Base-by-base conservation (phyloP, 2,888 invertebrate species). In the Sphaeridia pumilis region DNA sequence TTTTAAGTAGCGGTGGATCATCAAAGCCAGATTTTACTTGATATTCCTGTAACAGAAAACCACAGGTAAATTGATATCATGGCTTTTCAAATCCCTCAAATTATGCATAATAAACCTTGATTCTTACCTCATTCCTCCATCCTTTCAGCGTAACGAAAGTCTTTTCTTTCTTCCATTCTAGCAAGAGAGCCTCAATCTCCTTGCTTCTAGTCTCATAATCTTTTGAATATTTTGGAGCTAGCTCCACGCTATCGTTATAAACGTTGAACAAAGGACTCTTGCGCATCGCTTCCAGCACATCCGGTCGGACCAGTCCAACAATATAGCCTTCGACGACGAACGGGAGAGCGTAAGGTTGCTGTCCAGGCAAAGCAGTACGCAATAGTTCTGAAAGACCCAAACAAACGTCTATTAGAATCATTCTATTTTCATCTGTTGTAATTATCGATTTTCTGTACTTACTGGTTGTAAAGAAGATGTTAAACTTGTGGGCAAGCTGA, bases 41-140 rank as follows among this genome's bases (percentile, higher is more conserved):
- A 70, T 86, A 90, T 73, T 84, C 87, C 83, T 86, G 69, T n/a
- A n/a, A n/a, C n/a, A n/a, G n/a, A n/a, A n/a, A n/a, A n/a, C n/a
- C n/a, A n/a, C n/a, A n/a, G n/a, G n/a, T n/a, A n/a, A n/a, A n/a
- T n/a, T n/a, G n/a, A n/a, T n/a, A n/a, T n/a, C n/a, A n/a, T n/a
- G n/a, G n/a, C n/a, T n/a, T n/a, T n/a, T n/a, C n/a, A n/a, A n/a
- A n/a, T n/a, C n/a, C n/a, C n/a, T n/a, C n/a, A n/a, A n/a, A n/a
- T n/a, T n/a, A n/a, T n/a, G n/a, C n/a, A n/a, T n/a, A n/a, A n/a
- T n/a, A n/a, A n/a, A n/a, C n/a, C n/a, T n/a, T n/a, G n/a, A n/a
- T n/a, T n/a, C n/a, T 65, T 71, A 86, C 86, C 80, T 94, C 93
- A 75, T 93, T 84, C 69, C 93, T 77, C 93, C 93, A 94, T 20